Conservation (phyloP, 64 coral and sea anemone species). For the Porites australiensis region DNA sequence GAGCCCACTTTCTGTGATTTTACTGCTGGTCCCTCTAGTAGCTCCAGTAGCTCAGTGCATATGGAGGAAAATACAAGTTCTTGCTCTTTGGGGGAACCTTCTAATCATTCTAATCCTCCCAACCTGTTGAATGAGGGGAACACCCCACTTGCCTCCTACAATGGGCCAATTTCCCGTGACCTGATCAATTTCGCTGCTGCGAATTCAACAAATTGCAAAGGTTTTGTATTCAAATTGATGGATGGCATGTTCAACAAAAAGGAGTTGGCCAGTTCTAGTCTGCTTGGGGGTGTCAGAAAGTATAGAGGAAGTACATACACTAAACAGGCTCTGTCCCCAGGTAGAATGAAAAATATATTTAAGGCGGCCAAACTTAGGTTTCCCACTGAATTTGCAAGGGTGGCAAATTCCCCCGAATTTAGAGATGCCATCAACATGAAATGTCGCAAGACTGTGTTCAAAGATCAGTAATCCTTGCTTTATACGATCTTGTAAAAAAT, state of each 20-base stretch:
- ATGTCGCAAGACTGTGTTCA: conserved; percentile 1
- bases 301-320: neutral
- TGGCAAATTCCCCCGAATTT: conserved; percentile 1
- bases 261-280: conserved; percentile 18
- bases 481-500: neutral
- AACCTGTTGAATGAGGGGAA: too few relatives aligned
- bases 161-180: neutral
- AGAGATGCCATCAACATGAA: conserved; percentile 19
- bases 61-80: too few relatives aligned
- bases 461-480: neutral
- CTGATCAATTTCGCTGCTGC: neutral
- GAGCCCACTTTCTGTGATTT: too few relatives aligned
- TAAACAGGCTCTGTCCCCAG: neutral
- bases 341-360: conserved; percentile 2
- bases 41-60: too few relatives aligned
- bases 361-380: neutral
- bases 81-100: too few relatives aligned
- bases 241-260: conserved; percentile 5
- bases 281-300: conserved; percentile 10
- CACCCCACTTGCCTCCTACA: neutral
- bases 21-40: too few relatives aligned
- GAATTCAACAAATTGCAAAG: neutral
- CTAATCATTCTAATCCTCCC: too few relatives aligned
- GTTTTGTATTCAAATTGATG: conserved; percentile 13
- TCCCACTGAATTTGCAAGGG: neutral